phyloP scores from a whole-genome alignment of 1,140 invertebrate species.

The Bactericera cockerelli region DNA sequence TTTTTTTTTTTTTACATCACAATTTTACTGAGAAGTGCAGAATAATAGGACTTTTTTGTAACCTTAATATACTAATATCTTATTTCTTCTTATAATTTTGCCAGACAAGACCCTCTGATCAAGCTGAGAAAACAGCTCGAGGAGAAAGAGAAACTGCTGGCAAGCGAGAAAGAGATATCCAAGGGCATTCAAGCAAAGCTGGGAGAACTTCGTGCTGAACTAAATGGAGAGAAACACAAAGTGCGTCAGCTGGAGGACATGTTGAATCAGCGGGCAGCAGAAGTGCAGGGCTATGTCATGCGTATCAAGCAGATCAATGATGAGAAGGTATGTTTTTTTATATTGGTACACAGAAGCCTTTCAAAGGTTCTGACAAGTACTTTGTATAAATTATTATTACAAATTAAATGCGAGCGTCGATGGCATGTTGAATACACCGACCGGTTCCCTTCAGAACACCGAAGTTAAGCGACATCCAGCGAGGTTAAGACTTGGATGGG shows the following conservation, averaged over 20 bases:
- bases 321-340: background rate
- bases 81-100: too few relatives aligned
- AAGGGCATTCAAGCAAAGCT: slow-evolving; percentile 53
- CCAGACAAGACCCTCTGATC: slow-evolving; percentile 64
- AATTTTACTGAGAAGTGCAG: too few relatives aligned
- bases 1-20: too few relatives aligned
- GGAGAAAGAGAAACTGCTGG: slow-evolving; percentile 56
- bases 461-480: too few relatives aligned
- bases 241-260: slow-evolving; percentile 40
- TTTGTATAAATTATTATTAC: too few relatives aligned
- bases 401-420: too few relatives aligned
- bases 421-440: too few relatives aligned
- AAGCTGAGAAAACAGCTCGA: slow-evolving; percentile 72
- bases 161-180: slow-evolving; percentile 52
- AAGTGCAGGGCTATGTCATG: slow-evolving; percentile 30
- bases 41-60: too few relatives aligned
- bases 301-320: slow-evolving; percentile 1
- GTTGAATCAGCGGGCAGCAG: slow-evolving; percentile 32
- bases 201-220: slow-evolving; percentile 55
- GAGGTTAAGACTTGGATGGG: too few relatives aligned
- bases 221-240: slow-evolving; percentile 40
- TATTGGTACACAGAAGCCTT: too few relatives aligned
- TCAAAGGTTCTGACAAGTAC: background rate
- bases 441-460: too few relatives aligned
- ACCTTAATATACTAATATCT: too few relatives aligned